phyloP scores from a whole-genome alignment of 2,113 vertebrate genomes.

The Paramisgurnus dabryanus region DNA sequence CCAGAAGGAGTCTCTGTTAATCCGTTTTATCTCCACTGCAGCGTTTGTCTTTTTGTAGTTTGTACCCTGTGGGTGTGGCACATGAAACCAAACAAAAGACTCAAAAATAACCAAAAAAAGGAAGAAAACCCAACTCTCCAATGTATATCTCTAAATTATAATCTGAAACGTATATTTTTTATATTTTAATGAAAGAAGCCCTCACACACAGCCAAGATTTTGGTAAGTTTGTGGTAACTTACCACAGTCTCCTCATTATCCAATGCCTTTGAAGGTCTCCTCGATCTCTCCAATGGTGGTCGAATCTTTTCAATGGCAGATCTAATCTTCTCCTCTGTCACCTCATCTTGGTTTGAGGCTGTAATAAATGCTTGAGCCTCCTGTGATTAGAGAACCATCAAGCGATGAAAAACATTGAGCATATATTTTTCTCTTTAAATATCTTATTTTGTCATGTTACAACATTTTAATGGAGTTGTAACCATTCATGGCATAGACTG shows the following conservation, averaged over 20 bases:
- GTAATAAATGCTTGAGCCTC: constrained; percentile 73
- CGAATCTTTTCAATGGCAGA: constrained; percentile 66
- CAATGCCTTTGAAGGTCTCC: constrained; percentile 64
- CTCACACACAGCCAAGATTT: background rate
- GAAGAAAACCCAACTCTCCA: background rate
- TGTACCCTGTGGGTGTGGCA: constrained; percentile 74
- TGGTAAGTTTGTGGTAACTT: constrained; percentile 33
- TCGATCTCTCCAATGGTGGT: constrained; percentile 64
- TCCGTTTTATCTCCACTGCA: constrained; percentile 81
- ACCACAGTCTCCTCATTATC: constrained; percentile 78
- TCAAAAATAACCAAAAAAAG: background rate
- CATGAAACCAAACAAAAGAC: background rate
- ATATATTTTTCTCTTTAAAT: background rate
- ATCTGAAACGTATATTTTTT: background rate
- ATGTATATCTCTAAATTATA: constrained; percentile 1
- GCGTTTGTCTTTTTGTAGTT: constrained; percentile 87
- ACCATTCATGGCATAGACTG: no score
- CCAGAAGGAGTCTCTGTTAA: constrained; percentile 86
- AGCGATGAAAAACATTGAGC: constrained; percentile 1
- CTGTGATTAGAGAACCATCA: constrained; percentile 55
- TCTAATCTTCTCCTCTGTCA: constrained; percentile 72
- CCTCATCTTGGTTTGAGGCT: constrained; percentile 71
- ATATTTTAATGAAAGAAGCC: background rate
- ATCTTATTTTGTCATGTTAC: no score
- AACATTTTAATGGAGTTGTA: no score